phyloP scores from a whole-genome alignment of 2,888 invertebrate genomes.

The Prosopocoilus inquinatus region DNA sequence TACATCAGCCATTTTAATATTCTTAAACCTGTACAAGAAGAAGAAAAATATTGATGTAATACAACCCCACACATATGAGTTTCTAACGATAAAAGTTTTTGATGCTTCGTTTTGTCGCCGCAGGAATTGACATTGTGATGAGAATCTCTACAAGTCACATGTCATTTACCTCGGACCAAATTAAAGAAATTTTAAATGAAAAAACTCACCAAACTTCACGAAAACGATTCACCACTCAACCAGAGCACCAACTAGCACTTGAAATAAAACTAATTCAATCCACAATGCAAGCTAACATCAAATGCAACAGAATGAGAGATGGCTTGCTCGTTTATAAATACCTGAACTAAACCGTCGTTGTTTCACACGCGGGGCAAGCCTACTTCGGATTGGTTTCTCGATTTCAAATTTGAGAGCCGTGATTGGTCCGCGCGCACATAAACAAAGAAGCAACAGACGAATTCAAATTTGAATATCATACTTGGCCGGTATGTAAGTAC shows the following conservation, averaged over 20 bases:
- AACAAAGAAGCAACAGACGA: constrained; percentile 3
- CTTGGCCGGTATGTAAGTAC: not conserved
- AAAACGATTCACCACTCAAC: constrained; percentile 5
- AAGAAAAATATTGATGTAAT: constrained; percentile 1
- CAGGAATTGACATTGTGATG: not conserved
- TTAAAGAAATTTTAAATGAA: not conserved
- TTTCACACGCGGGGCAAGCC: constrained; percentile 15
- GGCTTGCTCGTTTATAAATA: constrained; percentile 12
- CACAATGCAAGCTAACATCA: constrained; percentile 2
- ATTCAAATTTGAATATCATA: constrained; percentile 4
- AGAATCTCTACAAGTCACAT: not conserved
- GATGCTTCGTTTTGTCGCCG: too few species aligned
- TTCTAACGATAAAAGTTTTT: not conserved
- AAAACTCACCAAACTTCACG: constrained; percentile 10
- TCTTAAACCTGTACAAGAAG: not conserved
- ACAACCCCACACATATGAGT: not conserved
- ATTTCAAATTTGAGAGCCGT: constrained; percentile 11
- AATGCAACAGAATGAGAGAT: constrained; percentile 1
- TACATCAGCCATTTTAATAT: constrained; percentile 13
- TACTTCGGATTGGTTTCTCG: constrained; percentile 20
- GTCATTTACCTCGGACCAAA: not conserved
- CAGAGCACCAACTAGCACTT: not conserved
- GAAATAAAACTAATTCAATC: not conserved
- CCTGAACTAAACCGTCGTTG: constrained; percentile 15
- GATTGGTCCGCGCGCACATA: constrained; percentile 5